Percentiles rank a stretch among this genome's conserved stretches.
Evolutionary conservation across 1,140 invertebrate species (phyloP).

Genomic region (Philotrypesis tridentata): DNA sequence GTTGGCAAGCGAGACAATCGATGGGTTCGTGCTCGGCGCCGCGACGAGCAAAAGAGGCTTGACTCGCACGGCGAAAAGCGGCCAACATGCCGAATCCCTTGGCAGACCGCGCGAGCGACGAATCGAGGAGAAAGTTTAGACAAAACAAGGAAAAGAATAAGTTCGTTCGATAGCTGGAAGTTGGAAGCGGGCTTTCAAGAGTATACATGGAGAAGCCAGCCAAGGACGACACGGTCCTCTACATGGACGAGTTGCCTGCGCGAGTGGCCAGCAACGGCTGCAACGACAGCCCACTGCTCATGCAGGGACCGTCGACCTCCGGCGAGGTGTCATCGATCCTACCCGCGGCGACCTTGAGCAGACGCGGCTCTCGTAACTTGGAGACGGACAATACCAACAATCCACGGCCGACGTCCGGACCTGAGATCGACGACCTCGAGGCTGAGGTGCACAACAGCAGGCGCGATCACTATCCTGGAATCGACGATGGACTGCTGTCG

Average conservation of each 20-base stretch:
- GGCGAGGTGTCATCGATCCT: neutral
- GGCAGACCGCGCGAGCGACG: too few species aligned
- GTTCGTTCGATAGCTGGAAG: too few species aligned
- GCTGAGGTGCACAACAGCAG: slow-evolving; percentile 59
- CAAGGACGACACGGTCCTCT: slow-evolving; percentile 9
- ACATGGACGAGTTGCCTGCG: slow-evolving; percentile 12
- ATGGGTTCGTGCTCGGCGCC: too few species aligned
- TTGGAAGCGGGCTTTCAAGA: too few species aligned
- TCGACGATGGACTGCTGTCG: slow-evolving; percentile 75
- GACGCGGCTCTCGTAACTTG: slow-evolving; percentile 40
- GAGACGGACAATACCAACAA: slow-evolving; percentile 61
- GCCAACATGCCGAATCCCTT: too few species aligned
- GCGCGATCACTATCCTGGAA: slow-evolving; percentile 54
- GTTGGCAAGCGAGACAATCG: too few species aligned
- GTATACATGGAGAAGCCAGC: too few species aligned
- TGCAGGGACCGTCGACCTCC: neutral
- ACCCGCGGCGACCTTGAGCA: neutral
- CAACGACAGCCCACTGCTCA: neutral
- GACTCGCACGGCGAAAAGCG: too few species aligned
- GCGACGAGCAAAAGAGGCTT: too few species aligned
- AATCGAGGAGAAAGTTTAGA: too few species aligned
- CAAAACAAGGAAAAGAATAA: too few species aligned
- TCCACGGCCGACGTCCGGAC: slow-evolving; percentile 61
- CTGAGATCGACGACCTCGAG: slow-evolving; percentile 72
- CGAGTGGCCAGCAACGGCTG: too few species aligned